Base-by-base conservation (phyloP, 2,113 vertebrate genomes). In the Pachypanchax playfairii region DNA sequence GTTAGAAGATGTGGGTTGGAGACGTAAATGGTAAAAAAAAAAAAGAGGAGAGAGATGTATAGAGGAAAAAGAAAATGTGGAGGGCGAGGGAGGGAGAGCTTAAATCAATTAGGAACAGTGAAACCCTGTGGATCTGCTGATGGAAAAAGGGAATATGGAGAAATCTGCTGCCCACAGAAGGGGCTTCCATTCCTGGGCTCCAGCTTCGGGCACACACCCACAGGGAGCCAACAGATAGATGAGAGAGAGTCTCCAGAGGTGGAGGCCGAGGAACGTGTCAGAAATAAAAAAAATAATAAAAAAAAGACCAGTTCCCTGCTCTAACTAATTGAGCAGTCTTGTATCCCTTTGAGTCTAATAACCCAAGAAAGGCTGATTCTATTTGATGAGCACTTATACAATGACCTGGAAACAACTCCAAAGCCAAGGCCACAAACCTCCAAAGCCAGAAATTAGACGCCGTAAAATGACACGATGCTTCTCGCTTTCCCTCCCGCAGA, bases 81-180 rank as follows among this genome's bases (percentile, higher is more conserved):
- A 21, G 10, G 39, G 13, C n/a, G 18, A n/a, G 18, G 44, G 41
- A 31, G 33, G 48, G 58, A 14, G 41, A 20, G 70, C 46, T 86
- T 65, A 85, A 91, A 91, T 91, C 90, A 91, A 91, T 91, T 92
- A 91, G 81, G 85, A 83, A 70, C 81, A 87, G 69, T 18, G 74
- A 85, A 81, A 84, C 85, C 84, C 85, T 87, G 79, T 36, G 84
- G 87, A 87, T 88, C 80, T 61, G 51, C 58, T 69, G 77, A 83
- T 87, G 80, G 76, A 87, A 70, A 66, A 44, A 70, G 80, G 82
- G 84, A 82, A 78, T 82, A 73, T 54, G 54, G 82, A 77, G 65
- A 52, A 81, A 60, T 78, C 59, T 76, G 63, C 7, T 8, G 83
- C 80, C 84, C 78, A 69, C 9, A 22, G 75, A 67, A 81, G 82